Conservation (phyloP, 1,140 invertebrate species). For the Trachymyrmex septentrionalis region DNA sequence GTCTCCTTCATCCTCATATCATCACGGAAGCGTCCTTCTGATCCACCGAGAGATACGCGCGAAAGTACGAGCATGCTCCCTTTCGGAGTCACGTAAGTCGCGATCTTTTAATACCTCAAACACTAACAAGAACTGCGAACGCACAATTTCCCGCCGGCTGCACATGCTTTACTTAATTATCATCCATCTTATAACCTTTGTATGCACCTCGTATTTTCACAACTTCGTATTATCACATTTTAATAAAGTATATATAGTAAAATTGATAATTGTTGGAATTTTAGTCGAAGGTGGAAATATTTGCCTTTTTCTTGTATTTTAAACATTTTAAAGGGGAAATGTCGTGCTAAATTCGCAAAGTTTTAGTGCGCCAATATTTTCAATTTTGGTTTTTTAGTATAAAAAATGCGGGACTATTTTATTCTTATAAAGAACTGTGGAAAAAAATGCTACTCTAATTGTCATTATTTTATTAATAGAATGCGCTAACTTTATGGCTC, state of each 20-base stretch:
- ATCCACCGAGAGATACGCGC: slow-evolving; percentile 47
- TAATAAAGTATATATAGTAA: neutral
- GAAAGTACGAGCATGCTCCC: slow-evolving; percentile 58
- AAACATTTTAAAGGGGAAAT: no score
- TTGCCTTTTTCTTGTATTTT: no score
- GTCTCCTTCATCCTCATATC: slow-evolving; percentile 48
- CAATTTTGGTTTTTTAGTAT: no score
- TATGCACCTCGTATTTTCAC: neutral
- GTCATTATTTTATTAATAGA: no score
- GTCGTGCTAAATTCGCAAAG: no score
- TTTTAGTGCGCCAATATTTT: no score
- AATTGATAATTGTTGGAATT: no score
- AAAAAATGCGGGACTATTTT: no score
- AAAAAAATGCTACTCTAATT: no score
- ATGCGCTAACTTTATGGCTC: no score
- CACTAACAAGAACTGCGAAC: slow-evolving; percentile 42
- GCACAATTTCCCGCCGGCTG: slow-evolving; percentile 11
- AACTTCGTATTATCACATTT: neutral
- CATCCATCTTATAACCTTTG: neutral
- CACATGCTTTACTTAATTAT: slow-evolving; percentile 23
- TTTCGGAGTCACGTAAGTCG: slow-evolving; percentile 59
- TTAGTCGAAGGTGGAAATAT: no score
- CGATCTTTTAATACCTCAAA: slow-evolving; percentile 57
- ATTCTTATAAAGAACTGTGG: no score
- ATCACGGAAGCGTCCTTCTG: slow-evolving; percentile 60